A percentile compares a stretch with the other conserved stretches of the same genome.
phyloP scores from a whole-genome alignment of 2,888 invertebrate species.

The Ormyrus thymus region DNA sequence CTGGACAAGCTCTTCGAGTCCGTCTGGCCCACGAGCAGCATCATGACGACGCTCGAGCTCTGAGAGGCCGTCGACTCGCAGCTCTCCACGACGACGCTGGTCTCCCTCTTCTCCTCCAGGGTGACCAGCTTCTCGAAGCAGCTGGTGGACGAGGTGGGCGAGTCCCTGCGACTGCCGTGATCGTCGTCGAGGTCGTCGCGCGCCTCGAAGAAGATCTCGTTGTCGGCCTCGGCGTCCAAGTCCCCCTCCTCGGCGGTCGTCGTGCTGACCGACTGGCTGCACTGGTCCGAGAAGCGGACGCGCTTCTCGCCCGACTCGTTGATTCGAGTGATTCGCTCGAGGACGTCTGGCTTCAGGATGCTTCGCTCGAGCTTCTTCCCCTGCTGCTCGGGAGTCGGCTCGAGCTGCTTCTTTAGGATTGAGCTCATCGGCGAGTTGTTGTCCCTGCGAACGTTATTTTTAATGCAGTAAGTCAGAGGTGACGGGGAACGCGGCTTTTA shows the following conservation, averaged over 20 bases:
- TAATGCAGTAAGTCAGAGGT: neutral
- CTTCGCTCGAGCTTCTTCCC: neutral
- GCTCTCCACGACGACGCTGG: slow-evolving; percentile 57
- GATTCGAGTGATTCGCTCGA: slow-evolving; percentile 14
- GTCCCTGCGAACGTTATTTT: no score
- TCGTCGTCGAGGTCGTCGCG: slow-evolving; percentile 32
- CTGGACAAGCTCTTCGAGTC: slow-evolving; percentile 53
- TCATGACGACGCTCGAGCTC: slow-evolving; percentile 65
- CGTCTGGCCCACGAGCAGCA: slow-evolving; percentile 68
- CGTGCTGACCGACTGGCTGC: neutral
- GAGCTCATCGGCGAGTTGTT: slow-evolving; percentile 13
- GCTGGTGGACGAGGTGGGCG: neutral
- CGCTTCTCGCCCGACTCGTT: slow-evolving; percentile 43
- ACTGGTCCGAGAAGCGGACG: slow-evolving; percentile 49
- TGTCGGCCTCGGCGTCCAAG: slow-evolving; percentile 15
- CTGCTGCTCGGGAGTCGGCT: neutral
- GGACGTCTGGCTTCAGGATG: slow-evolving; percentile 30
- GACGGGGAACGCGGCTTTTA: neutral
- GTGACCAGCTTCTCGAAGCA: no score
- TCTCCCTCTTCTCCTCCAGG: neutral
- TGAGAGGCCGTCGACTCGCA: slow-evolving; percentile 53
- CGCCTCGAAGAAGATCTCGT: slow-evolving; percentile 49
- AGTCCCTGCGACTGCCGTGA: no score
- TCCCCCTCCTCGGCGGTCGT: neutral
- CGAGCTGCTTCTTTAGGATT: slow-evolving; percentile 30